Percentiles rank a stretch among this genome's conserved stretches.
Conservation (phyloP, 2,888 invertebrate species). For the Tetragonula carbonaria region DNA sequence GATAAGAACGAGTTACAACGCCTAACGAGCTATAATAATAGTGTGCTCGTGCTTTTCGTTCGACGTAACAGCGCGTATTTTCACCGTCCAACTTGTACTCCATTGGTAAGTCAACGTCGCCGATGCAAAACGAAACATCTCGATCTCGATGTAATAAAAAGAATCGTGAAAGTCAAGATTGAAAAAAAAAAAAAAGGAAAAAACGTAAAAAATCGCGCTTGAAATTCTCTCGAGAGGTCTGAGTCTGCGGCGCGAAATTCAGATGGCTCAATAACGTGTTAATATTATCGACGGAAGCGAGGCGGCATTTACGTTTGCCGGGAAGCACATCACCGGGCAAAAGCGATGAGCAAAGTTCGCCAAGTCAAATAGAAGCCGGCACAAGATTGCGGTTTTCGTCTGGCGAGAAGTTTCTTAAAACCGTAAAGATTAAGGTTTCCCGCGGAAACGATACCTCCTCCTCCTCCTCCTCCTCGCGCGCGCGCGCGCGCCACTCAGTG, state of each 20-base stretch:
- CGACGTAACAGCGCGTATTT: neutral
- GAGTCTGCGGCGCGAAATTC: neutral
- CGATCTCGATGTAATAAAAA: neutral
- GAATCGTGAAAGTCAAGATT: neutral
- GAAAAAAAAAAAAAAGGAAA: neutral
- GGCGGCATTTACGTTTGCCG: slow-evolving; percentile 1
- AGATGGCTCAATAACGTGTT: slow-evolving; percentile 17
- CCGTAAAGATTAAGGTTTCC: slow-evolving; percentile 24
- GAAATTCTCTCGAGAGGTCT: neutral
- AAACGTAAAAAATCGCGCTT: too few species aligned
- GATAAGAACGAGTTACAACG: slow-evolving; percentile 29
- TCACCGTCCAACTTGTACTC: neutral
- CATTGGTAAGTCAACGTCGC: neutral
- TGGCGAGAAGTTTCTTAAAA: slow-evolving; percentile 21
- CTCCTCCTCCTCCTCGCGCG: neutral
- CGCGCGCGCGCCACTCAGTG: too few species aligned
- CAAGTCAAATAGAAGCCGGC: slow-evolving; percentile 30
- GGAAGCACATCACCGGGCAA: neutral
- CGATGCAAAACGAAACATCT: neutral
- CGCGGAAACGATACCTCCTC: neutral
- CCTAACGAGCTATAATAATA: slow-evolving; percentile 8
- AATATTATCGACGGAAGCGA: slow-evolving; percentile 4
- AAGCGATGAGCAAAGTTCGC: slow-evolving; percentile 25
- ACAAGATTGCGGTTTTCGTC: slow-evolving; percentile 21
- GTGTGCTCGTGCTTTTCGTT: neutral